Percentiles rank a stretch among this genome's conserved stretches.
phyloP scores from a whole-genome alignment of 2,888 invertebrate species.

The Cantharis flavilabris region DNA sequence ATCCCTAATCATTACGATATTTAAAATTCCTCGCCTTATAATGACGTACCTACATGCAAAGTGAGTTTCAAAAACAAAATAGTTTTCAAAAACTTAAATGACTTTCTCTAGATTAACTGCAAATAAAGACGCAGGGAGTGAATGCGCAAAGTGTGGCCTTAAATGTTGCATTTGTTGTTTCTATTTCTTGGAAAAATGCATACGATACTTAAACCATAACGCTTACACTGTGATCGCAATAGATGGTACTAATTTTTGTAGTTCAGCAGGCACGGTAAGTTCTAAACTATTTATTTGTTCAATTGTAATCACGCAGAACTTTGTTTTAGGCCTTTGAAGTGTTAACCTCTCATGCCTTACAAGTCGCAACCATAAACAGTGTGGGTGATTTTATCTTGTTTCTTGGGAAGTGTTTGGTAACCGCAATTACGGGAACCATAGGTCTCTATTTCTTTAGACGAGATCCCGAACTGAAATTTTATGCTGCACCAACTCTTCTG shows the following conservation, averaged over 20 bases:
- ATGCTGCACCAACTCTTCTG: slow-evolving; percentile 83
- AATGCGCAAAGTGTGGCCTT: slow-evolving; percentile 74
- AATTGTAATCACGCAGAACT: neutral
- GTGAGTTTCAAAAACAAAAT: slow-evolving; percentile 60
- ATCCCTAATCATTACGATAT: slow-evolving; percentile 88
- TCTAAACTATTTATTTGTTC: neutral
- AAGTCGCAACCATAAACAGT: slow-evolving; percentile 90
- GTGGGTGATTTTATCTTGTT: slow-evolving; percentile 93
- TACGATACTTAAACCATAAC: slow-evolving; percentile 91
- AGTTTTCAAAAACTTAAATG: neutral
- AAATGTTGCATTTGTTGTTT: slow-evolving; percentile 90
- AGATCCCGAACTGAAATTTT: slow-evolving; percentile 77
- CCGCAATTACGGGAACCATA: slow-evolving; percentile 79
- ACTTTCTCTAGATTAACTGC: slow-evolving; percentile 63
- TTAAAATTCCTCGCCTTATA: slow-evolving; percentile 88
- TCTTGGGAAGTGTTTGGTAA: slow-evolving; percentile 82
- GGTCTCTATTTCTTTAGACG: slow-evolving; percentile 78
- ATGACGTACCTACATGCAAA: slow-evolving; percentile 88
- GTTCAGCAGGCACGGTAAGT: slow-evolving; percentile 82
- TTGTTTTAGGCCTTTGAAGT: slow-evolving; percentile 80
- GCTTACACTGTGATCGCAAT: slow-evolving; percentile 94
- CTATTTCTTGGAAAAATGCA: slow-evolving; percentile 88
- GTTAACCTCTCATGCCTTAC: slow-evolving; percentile 78
- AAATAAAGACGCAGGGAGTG: slow-evolving; percentile 72
- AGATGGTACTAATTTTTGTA: slow-evolving; percentile 88